A percentile compares a stretch with the other conserved stretches of the same genome.
Conservation (phyloP, 1,140 invertebrate species). For the Amphibalanus amphitrite region DNA sequence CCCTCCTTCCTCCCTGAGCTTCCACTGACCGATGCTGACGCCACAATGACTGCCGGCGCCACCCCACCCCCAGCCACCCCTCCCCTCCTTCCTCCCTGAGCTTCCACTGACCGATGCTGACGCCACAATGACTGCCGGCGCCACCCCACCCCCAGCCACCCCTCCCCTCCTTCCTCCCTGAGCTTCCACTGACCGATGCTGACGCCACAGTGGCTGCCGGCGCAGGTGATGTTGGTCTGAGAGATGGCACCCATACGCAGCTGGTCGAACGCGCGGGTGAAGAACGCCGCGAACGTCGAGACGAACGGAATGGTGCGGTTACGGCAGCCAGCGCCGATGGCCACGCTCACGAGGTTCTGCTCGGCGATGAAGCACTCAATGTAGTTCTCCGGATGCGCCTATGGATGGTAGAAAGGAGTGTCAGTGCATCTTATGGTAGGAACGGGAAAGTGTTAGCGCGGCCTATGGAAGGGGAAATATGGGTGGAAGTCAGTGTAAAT, state of each 20-base stretch:
- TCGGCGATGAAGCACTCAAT: constrained; percentile 98
- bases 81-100: neutral
- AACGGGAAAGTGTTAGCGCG: too few species aligned
- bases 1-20: too few species aligned
- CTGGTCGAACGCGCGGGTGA: constrained; percentile 44
- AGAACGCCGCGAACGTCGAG: constrained; percentile 96
- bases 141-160: neutral
- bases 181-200: constrained; percentile 44
- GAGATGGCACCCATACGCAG: constrained; percentile 98
- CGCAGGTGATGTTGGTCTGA: constrained; percentile 93
- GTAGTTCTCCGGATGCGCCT: constrained; percentile 31
- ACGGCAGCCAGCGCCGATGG: constrained; percentile 76
- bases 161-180: neutral
- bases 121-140: constrained; percentile 18
- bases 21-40: too few species aligned
- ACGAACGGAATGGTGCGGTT: constrained; percentile 77
- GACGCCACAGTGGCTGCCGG: constrained; percentile 52
- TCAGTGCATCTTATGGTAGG: neutral
- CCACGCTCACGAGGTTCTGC: constrained; percentile 93
- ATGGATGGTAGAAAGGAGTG: neutral
- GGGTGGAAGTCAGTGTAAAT: too few species aligned
- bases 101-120: constrained; percentile 50
- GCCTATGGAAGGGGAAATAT: too few species aligned
- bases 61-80: neutral
- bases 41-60: too few species aligned